Percentiles rank a stretch among this genome's conserved stretches.
Conservation (phyloP, 2,797 vertebrate genomes). For the Luscinia megarhynchos region DNA sequence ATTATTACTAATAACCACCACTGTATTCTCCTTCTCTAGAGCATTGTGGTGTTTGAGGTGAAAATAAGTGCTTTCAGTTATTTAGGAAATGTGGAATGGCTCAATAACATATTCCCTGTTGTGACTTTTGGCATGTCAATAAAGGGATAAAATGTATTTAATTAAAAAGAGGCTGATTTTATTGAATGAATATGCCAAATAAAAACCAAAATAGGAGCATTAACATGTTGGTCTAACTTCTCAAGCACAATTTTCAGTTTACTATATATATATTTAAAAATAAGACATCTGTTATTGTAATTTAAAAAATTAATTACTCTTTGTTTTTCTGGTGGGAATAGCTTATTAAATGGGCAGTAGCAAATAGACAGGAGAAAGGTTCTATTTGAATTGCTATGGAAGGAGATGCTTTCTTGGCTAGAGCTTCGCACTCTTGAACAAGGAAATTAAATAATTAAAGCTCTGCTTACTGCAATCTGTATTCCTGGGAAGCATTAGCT, state of each 20-base stretch:
- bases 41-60: conserved; percentile 11
- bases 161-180: conserved; percentile 54
- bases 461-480: neutral
- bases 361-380: neutral
- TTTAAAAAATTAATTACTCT: neutral
- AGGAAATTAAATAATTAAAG: conserved; percentile 55
- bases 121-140: conserved; percentile 18
- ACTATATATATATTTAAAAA: neutral
- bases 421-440: neutral
- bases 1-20: neutral
- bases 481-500: neutral
- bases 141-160: conserved; percentile 57
- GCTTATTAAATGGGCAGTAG: neutral
- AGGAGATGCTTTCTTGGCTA: neutral
- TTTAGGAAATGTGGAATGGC: neutral
- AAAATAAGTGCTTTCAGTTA: conserved; percentile 26
- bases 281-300: neutral
- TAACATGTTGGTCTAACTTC: neutral
- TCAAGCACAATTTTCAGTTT: neutral
- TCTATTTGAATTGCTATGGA: neutral
- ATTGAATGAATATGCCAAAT: conserved; percentile 34
- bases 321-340: neutral
- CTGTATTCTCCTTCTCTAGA: neutral
- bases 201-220: neutral
- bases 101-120: conserved; percentile 12